phyloP scores from a whole-genome alignment of 2,797 vertebrate genomes.

The Cichlasoma orientale region DNA sequence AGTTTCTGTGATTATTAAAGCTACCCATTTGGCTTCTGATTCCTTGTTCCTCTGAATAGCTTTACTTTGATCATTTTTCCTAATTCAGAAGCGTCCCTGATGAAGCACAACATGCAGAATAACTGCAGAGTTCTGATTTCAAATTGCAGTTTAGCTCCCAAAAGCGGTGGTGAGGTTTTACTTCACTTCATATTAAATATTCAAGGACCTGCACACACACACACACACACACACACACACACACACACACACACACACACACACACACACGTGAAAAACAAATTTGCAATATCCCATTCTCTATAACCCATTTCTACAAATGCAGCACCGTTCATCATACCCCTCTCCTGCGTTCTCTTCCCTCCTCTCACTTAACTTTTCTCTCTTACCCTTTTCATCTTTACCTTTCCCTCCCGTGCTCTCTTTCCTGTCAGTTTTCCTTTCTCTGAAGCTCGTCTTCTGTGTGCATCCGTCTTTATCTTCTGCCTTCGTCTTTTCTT shows the following conservation, averaged over 20 bases:
- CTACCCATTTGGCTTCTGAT: not conserved
- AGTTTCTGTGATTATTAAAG: rapidly evolving
- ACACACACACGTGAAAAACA: not conserved
- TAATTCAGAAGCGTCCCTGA: not conserved
- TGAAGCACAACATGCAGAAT: not conserved
- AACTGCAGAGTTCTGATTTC: not conserved
- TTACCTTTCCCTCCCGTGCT: not conserved
- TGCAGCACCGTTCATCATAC: not conserved
- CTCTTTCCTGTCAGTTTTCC: not conserved
- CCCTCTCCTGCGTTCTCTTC: not conserved
- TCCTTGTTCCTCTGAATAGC: not conserved
- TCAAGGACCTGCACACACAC: not conserved
- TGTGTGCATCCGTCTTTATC: conserved; percentile 9
- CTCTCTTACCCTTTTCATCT: not conserved
- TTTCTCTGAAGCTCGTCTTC: not conserved
- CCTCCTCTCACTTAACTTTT: not conserved
- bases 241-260: not conserved
- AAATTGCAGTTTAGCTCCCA: no score
- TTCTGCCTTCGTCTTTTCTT: not conserved
- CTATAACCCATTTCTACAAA: not conserved
- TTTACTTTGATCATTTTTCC: no score
- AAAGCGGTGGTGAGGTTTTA: not conserved
- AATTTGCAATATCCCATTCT: not conserved
- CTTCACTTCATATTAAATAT: not conserved
- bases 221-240: not conserved